A percentile compares a stretch with the other conserved stretches of the same genome.
Evolutionary conservation across 2,113 vertebrate species (phyloP).

Genomic region (Otocyon megalotis): DNA sequence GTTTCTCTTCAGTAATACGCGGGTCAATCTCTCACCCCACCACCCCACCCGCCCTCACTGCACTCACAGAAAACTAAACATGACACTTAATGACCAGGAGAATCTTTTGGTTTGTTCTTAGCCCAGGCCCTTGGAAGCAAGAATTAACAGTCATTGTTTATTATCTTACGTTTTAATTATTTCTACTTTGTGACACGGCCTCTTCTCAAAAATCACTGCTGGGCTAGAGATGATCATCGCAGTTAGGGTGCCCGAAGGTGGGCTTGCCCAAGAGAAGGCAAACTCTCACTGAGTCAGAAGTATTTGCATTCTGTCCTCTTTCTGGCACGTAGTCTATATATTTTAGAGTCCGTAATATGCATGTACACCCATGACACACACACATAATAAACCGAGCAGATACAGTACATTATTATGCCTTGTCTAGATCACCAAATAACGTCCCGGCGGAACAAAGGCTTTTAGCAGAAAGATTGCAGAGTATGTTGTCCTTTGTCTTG

Average conservation of each 20-base stretch:
- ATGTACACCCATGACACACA: conserved; percentile 72
- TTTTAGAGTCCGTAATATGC: conserved; percentile 73
- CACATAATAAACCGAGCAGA: conserved; percentile 65
- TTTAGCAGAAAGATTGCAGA: background rate
- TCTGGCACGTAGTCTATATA: conserved; percentile 9
- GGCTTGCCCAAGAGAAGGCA: background rate
- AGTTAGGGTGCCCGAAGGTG: background rate
- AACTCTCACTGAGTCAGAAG: conserved; percentile 43
- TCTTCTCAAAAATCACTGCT: background rate
- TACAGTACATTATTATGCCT: conserved; percentile 67
- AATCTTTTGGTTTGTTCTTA: background rate
- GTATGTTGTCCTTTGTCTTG: conserved; percentile 52
- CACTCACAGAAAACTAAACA: background rate
- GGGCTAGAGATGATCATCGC: background rate
- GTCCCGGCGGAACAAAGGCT: conserved; percentile 70
- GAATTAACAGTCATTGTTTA: background rate
- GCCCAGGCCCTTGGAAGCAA: background rate
- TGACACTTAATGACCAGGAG: background rate
- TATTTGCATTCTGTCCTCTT: background rate
- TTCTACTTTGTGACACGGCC: background rate
- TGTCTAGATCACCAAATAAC: conserved; percentile 56
- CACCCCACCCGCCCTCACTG: background rate
- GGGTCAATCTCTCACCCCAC: background rate
- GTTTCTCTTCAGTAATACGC: background rate
- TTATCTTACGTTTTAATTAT: background rate